Conservation (phyloP, 2,888 invertebrate species). For the Melipona beecheii region DNA sequence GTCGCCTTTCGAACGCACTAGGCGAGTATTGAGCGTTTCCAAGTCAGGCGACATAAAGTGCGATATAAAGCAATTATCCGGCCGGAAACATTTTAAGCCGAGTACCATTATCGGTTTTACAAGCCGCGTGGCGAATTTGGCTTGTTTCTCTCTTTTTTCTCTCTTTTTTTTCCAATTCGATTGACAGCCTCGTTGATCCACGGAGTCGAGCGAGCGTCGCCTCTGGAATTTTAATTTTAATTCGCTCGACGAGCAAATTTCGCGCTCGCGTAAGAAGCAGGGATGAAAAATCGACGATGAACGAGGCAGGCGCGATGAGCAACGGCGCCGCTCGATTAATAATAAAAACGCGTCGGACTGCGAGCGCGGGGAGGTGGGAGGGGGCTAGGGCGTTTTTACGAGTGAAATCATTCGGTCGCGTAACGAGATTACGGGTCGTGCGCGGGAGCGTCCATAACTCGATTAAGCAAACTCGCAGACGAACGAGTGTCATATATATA, state of each 20-base stretch:
- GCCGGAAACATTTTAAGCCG: no score
- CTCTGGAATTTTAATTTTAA: no score
- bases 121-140: no score
- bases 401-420: conserved; percentile 53
- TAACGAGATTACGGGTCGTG: conserved; percentile 53
- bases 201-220: no score
- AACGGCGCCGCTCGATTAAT: conserved; percentile 45
- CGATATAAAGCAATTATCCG: not conserved
- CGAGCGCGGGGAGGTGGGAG: not conserved
- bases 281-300: not conserved
- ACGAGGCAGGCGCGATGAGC: conserved; percentile 2
- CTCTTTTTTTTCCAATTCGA: no score
- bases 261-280: not conserved
- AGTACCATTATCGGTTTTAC: no score
- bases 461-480: conserved; percentile 49
- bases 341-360: conserved; percentile 52
- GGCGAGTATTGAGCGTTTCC: no score
- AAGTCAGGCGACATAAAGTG: no score
- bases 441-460: conserved; percentile 41
- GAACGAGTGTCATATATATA: not conserved
- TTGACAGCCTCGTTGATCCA: no score
- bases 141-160: no score
- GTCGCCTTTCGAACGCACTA: no score
- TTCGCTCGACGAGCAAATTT: no score
- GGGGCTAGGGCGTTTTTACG: conserved; percentile 42